A percentile compares a stretch with the other conserved stretches of the same genome.
Conservation (phyloP, 2,888 invertebrate species). For the Idaea biselata region DNA sequence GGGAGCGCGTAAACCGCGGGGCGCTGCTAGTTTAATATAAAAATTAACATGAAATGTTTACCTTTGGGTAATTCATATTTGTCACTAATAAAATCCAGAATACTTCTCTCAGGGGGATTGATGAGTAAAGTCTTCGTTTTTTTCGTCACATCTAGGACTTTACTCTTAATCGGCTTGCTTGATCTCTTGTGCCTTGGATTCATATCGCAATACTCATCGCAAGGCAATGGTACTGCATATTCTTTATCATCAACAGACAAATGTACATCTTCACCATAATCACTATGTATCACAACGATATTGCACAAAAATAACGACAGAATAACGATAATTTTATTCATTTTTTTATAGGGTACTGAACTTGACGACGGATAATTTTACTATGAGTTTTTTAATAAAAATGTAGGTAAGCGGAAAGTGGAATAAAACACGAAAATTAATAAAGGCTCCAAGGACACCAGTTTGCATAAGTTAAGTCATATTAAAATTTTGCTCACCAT, state of each 20-base stretch:
- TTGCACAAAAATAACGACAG: not conserved
- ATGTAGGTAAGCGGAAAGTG: not conserved
- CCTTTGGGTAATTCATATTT: constrained; percentile 64
- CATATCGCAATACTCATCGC: constrained; percentile 39
- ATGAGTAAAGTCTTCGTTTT: constrained; percentile 47
- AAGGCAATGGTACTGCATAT: constrained; percentile 42
- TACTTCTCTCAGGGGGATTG: constrained; percentile 45
- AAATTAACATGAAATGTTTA: constrained; percentile 26
- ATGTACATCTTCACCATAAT: not conserved
- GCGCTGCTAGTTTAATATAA: too few relatives aligned
- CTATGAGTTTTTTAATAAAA: not conserved
- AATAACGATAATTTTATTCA: not conserved
- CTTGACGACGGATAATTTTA: not conserved
- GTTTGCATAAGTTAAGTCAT: too few relatives aligned
- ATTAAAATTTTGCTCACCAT: too few relatives aligned
- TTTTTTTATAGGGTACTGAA: not conserved
- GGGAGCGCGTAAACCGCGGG: too few relatives aligned
- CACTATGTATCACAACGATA: not conserved
- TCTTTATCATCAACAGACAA: constrained; percentile 22
- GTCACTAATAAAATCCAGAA: constrained; percentile 53
- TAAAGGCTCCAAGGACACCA: not conserved
- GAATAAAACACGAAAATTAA: not conserved
- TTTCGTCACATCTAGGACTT: constrained; percentile 57
- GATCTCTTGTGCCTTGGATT: constrained; percentile 37
- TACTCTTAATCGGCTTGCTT: constrained; percentile 38